Evolutionary conservation across 1,140 invertebrate species (phyloP), one percentile per base, ranked within the genome.

Genomic region (Hyles euphorbiae): DNA sequence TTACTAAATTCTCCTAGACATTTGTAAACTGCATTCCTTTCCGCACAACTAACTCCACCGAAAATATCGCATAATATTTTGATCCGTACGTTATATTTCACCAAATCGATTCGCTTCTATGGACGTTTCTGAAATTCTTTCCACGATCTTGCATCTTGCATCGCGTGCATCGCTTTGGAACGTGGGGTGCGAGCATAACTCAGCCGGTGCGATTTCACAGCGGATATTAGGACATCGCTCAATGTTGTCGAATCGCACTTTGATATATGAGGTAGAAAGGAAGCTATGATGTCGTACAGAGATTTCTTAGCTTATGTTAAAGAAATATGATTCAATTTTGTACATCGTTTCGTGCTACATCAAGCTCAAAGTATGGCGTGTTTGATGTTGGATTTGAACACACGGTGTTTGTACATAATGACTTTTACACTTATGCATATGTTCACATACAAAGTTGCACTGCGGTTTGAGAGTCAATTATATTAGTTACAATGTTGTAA

Each of bases 171-270:
- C 55, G 10, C 10, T 40, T 5, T 40, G 36, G 36, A 40, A 40
- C 36, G 36, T 40, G 36, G 36, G 36, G 36, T 8, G 36, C 36
- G 36, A 43, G 55, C 55, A 49, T 48, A 40, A 48, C 10, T 48
- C 45, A 49, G 60, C 44, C 53, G 46, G 40, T 57, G 51, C 65
- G 48, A 66, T 72, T 69, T 58, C 57, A 48, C 50, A 58, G 61
- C 70, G 70, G 70, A 72, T 72, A 72, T 72, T 72, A 69, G 67
- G 62, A 63, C 70, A 72, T 72, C 70, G 67, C 61, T 72, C 67
- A 72, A 53, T 52, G 62, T 58, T 71, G 63, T 68, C 63, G 57
- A 10, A 47, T 59, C 51, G 49, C 43, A 51, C 49, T 47, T 58
- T 72, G 63, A 68, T 68, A 66, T 65, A 66, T 58, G 54, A 56